Percentiles rank a stretch among this genome's conserved stretches.
These are phyloP conservation scores for Natrix natrix DNA, from an alignment of 2,797 vertebrate species.

Conservation along the genomic window DNA sequence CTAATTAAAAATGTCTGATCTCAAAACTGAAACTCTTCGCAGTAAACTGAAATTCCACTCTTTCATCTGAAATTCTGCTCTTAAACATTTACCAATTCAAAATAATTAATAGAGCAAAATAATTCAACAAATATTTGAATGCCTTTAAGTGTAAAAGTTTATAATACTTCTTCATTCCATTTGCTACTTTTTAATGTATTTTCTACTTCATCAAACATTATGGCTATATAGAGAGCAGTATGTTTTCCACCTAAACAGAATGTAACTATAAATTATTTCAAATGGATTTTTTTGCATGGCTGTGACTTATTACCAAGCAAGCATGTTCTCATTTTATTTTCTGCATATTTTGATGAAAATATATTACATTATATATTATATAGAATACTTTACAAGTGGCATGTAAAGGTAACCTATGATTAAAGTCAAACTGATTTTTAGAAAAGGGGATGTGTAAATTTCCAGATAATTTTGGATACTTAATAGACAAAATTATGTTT, in stretches of 20 bases:
- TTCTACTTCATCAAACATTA: neutral
- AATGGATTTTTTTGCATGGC: too few relatives aligned
- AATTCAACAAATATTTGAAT: neutral
- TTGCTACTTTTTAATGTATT: neutral
- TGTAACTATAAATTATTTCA: too few relatives aligned
- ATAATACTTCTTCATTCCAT: neutral
- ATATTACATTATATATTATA: neutral
- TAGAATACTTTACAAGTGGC: neutral
- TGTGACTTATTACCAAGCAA: too few relatives aligned
- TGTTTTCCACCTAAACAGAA: neutral
- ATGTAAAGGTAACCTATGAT: neutral
- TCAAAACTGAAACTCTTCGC: neutral
- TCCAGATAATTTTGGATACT: neutral
- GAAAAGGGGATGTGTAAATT: neutral
- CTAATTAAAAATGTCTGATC: neutral
- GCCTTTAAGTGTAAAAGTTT: neutral
- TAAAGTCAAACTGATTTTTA: neutral
- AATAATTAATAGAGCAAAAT: neutral
- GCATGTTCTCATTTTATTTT: too few relatives aligned
- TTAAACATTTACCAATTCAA: neutral
- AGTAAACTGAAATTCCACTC: neutral
- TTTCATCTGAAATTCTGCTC: neutral
- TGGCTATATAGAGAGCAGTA: neutral
- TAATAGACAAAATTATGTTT: neutral
- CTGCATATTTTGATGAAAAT: too few relatives aligned